These are phyloP conservation scores for Microcebus tavaratra DNA, from an alignment of 2,113 vertebrate species.

Conservation along the genomic window DNA sequence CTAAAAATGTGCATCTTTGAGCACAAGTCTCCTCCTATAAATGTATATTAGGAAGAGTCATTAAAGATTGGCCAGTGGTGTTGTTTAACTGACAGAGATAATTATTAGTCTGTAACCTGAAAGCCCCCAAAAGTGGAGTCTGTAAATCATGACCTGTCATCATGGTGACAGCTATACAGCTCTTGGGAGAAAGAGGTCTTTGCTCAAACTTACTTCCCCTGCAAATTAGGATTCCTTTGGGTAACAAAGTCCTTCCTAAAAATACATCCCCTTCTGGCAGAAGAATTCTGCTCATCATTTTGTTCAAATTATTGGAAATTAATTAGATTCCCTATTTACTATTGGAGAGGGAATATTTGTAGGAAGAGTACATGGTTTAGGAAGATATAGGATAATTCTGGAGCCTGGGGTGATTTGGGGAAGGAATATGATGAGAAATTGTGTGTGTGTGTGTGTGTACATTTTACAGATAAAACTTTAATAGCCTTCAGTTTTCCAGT, in stretches of 20 bases:
- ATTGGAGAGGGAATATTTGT: neutral
- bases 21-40: neutral
- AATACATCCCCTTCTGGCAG: neutral
- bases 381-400: neutral
- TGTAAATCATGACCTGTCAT: neutral
- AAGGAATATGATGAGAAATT: neutral
- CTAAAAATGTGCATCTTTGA: neutral
- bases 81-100: neutral
- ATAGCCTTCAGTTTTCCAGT: neutral
- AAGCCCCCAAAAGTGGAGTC: neutral
- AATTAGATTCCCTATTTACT: neutral
- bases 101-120: neutral
- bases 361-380: neutral
- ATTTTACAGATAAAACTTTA: neutral
- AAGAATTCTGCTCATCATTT: neutral
- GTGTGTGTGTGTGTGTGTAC: neutral
- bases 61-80: neutral
- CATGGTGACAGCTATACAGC: accelerated
- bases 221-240: neutral
- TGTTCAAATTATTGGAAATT: neutral
- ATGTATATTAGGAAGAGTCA: neutral
- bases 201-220: neutral
- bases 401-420: neutral
- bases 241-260: neutral
- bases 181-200: neutral